Base-by-base conservation (phyloP, 2,888 invertebrate species). In the Drosophila neoperkinsi region DNA sequence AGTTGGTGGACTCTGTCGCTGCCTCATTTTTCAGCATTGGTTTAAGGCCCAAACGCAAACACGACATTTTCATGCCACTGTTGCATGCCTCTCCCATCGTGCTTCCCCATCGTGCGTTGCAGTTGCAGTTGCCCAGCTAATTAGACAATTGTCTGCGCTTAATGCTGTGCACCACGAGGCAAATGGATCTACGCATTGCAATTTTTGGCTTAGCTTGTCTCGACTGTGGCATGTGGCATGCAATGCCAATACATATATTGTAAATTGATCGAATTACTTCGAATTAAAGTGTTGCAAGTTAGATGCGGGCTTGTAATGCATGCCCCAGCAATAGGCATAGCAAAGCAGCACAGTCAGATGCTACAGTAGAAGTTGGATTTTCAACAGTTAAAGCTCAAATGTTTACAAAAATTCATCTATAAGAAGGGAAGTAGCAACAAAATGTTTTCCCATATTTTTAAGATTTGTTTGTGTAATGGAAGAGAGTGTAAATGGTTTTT, bases 21-120 rank as follows among this genome's bases (percentile, higher is more conserved):
- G 30, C 41, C 18, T 53, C 51, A 57, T 38, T 77, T 70, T 84
- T 87, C 74, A 82, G 71, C 74, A 71, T 61, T 70, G 41, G 64
- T 71, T 71, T 66, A 63, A 63, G 71, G 64, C 73, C 71, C 67
- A 65, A 51, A 50, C 52, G 41, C 41, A 66, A 79, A 87, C 83
- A 87, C 70, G 87, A 75, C 82, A 79, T 71, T 84, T 82, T 84
- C 82, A 74, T 84, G 82, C 88, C 85, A 87, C 25, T 4, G 79
- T 76, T 74, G 88, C 82, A 87, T 84, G 46, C 46, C 21, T 43
- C 11, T 43, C 43, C 21, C 21, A 13, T 43, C 34, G 13, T 43
- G 43, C 21, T 2, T 43, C n/a, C 43, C 43, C 43, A 43, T 43
- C 5, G 21, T 43, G 13, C 13, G 7, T 16, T 25, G 53, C 46